Base-by-base conservation (phyloP, 1,140 invertebrate species). In the Drosophila seguyi region DNA sequence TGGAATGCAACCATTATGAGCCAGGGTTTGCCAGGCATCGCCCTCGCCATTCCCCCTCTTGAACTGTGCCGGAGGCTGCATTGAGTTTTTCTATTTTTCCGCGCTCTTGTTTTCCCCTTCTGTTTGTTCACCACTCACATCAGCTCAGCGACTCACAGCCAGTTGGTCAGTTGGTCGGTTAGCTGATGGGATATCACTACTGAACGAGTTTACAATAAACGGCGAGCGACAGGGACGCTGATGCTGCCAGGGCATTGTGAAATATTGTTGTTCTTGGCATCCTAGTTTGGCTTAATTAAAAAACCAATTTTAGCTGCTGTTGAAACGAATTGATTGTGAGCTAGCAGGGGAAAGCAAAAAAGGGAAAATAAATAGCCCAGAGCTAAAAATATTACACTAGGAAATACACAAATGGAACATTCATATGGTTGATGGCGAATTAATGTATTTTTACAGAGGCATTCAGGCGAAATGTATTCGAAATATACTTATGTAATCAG, bases 211-310 rank as follows among this genome's bases (percentile, higher is more conserved):
- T 18, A 71, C 22, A 55, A 75, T 61, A 45, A 61, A 52, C 47
- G 42, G 38, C 56, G 66, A 56, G 22, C 18, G 45, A 47, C 3
- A 6, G 22, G 39, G 53, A 13, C 14, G 29, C 34, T 10, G 22
- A 3, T 29, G 11, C 16, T 18, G 25, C 27, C 16, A 48, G 52
- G 44, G 16, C n/a, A 48, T 34, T 63, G 71, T 57, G 60, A 72
- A 58, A 73, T 39, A 66, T 42, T 73, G 67, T 74, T 61, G 36
- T 38, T 42, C 57, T 34, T 62, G 61, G 27, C 38, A 27, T 48
- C 31, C 38, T 48, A 67, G 42, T 71, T 74, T 69, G 63, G 76
- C 81, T 87, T 87, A 87, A 87, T 87, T 87, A 87, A 87, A 87
- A 87, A 84, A 83, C 67, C 84, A 84, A 88, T 87, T 84, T 84